Percentiles rank a stretch among this genome's conserved stretches.
Evolutionary conservation across 2,888 invertebrate genomes (phyloP).

Genomic region (Cinara cedri): DNA sequence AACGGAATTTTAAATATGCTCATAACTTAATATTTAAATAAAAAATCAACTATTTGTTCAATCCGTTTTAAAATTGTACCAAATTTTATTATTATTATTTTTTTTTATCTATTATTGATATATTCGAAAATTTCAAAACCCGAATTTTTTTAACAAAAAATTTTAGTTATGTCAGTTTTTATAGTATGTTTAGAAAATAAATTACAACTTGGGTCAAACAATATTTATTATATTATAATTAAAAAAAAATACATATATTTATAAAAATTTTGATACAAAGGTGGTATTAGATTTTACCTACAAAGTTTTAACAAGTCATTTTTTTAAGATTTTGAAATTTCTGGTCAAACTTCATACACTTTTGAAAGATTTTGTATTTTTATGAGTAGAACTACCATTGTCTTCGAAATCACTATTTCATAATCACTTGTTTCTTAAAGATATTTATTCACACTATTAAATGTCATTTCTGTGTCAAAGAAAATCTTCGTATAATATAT

Average conservation of each 20-base stretch:
- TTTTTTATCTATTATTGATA: not conserved
- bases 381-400: not conserved
- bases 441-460: too few species aligned
- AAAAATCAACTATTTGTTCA: not conserved
- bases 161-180: not conserved
- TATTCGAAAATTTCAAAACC: too few species aligned
- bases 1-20: not conserved
- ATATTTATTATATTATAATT: too few species aligned
- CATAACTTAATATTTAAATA: not conserved
- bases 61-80: not conserved
- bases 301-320: not conserved
- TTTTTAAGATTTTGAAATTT: not conserved
- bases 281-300: conserved; percentile 3
- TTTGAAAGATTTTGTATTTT: conserved; percentile 1
- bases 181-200: not conserved
- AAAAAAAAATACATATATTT: too few species aligned
- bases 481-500: too few species aligned
- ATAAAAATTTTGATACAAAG: not conserved
- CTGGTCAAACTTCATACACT: not conserved
- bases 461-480: too few species aligned
- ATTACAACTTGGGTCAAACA: not conserved
- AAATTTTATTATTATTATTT: not conserved
- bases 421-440: too few species aligned
- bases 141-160: not conserved
- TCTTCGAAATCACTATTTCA: too few species aligned